Percentiles rank a stretch among this genome's conserved stretches.
These are phyloP conservation scores for Meles meles DNA, from an alignment of 2,113 vertebrate species.

Conservation along the genomic window DNA sequence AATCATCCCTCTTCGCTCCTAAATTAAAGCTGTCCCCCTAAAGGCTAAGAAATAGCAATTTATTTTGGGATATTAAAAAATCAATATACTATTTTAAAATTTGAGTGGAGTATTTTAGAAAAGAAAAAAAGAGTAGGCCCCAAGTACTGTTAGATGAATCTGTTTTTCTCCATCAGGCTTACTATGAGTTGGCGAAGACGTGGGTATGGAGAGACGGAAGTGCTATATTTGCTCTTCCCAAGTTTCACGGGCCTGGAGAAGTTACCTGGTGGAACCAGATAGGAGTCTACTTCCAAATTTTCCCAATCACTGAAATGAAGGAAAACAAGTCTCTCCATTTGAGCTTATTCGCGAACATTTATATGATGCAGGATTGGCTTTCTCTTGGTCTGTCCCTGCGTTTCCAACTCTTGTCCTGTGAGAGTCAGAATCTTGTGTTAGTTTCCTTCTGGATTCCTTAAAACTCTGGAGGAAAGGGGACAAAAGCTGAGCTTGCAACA, in stretches of 20 bases:
- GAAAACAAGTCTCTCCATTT: not conserved
- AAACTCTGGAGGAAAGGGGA: not conserved
- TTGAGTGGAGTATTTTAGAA: not conserved
- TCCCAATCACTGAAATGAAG: not conserved
- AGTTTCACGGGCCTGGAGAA: not conserved
- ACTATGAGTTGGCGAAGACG: not conserved
- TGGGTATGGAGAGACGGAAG: not conserved
- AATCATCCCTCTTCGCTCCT: conserved; percentile 60
- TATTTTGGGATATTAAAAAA: conserved; percentile 58
- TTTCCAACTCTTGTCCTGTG: not conserved
- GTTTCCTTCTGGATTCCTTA: conserved; percentile 5
- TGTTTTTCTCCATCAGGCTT: not conserved
- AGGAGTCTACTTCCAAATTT: not conserved
- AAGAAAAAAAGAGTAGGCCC: not conserved
- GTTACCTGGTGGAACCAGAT: not conserved
- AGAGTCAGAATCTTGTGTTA: not conserved
- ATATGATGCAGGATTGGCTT: not conserved
- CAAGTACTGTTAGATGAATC: not conserved
- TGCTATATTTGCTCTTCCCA: not conserved
- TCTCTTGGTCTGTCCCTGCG: not conserved
- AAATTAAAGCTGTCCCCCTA: conserved; percentile 72
- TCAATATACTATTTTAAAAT: conserved; percentile 56
- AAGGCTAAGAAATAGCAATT: not conserved
- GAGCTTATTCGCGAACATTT: not conserved
- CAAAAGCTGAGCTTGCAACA: not conserved